phyloP scores from a whole-genome alignment of 2,797 vertebrate species.

The Manis crassicaudata region DNA sequence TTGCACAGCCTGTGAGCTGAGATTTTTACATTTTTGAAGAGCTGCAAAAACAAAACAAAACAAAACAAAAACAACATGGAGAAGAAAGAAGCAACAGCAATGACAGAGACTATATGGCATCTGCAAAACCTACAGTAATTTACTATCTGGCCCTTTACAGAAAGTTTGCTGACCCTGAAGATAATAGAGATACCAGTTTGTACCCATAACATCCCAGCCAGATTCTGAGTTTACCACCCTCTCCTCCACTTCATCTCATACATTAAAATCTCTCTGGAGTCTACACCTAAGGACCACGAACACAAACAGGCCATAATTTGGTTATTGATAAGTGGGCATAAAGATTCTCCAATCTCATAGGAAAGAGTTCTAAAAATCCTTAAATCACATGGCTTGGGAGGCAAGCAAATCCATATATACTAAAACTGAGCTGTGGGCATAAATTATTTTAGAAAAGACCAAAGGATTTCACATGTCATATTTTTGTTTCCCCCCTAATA shows the following conservation, averaged over 20 bases:
- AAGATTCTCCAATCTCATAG: conserved; percentile 58
- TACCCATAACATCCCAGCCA: not conserved
- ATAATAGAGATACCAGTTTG: not conserved
- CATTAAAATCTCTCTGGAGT: not conserved
- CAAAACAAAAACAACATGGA: not conserved
- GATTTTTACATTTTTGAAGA: conserved; percentile 30
- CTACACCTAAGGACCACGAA: not conserved
- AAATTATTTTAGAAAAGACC: conserved; percentile 67
- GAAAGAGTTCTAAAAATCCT: conserved; percentile 57
- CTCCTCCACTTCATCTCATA: not conserved
- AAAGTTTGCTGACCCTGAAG: not conserved
- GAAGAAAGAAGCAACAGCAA: not conserved
- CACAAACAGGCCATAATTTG: not conserved
- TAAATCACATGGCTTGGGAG: conserved; percentile 46
- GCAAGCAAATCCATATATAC: not conserved
- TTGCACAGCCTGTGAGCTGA: not conserved
- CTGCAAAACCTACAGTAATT: not conserved
- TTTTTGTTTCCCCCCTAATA: conserved; percentile 69
- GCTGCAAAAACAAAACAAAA: conserved; percentile 41
- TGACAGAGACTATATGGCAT: not conserved
- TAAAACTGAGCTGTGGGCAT: conserved; percentile 45
- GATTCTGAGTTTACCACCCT: not conserved
- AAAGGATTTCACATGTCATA: conserved; percentile 57
- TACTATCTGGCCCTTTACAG: not conserved
- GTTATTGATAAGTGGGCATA: not conserved